Conservation (phyloP, 2,888 invertebrate species). For the Lasioglossum calceatum region DNA sequence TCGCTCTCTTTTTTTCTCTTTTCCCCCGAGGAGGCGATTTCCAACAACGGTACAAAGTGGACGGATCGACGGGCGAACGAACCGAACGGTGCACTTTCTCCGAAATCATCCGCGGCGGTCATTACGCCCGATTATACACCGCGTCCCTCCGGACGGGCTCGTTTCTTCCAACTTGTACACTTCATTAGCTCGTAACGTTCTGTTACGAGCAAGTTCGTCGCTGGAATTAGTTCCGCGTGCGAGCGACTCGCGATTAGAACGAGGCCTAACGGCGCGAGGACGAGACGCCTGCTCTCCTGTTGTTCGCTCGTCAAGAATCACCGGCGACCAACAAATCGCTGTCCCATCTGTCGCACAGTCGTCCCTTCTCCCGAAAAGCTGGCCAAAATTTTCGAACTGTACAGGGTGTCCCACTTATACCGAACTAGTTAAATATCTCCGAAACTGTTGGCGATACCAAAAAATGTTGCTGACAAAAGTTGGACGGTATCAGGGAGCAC, state of each 20-base stretch:
- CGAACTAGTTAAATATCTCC: no score
- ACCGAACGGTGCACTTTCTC: conserved; percentile 45
- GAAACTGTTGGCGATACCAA: no score
- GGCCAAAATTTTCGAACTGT: no score
- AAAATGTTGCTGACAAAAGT: no score
- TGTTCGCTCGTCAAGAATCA: conserved; percentile 36
- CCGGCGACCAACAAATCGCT: neutral
- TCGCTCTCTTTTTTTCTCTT: conserved; percentile 15
- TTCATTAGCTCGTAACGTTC: conserved; percentile 49
- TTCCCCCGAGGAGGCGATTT: conserved; percentile 19
- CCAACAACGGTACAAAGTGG: conserved; percentile 31
- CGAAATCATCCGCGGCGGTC: conserved; percentile 50
- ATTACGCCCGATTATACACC: conserved; percentile 32
- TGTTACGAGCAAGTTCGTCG: conserved; percentile 29
- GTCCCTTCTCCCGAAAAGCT: no score
- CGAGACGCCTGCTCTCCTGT: neutral
- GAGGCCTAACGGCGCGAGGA: conserved; percentile 56
- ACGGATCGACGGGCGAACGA: neutral
- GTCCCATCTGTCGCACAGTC: neutral
- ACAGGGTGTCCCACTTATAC: no score
- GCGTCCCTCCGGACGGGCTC: conserved; percentile 11
- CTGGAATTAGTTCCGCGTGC: conserved; percentile 59
- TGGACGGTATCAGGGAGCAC: no score
- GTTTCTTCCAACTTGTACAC: conserved; percentile 32
- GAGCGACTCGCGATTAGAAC: conserved; percentile 51